Base-by-base conservation (phyloP, 2,888 invertebrate genomes). In the Brenthis hecate region DNA sequence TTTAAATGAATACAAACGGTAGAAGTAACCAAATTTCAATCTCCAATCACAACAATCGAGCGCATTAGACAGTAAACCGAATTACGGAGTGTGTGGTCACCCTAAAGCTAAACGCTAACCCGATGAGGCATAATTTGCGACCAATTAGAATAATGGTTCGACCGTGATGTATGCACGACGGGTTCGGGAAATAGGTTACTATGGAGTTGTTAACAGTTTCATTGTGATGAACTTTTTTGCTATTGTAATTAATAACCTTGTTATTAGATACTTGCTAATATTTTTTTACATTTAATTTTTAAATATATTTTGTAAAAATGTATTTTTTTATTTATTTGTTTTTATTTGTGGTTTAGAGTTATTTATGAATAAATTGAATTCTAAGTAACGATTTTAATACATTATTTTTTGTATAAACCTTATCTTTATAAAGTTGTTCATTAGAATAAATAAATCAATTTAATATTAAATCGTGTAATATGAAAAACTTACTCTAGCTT, bases 71-170 rank as follows among this genome's bases (percentile, higher is more conserved):
- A 80, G 78, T 78, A 84, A 88, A 90, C 86, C 82, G 84, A 86
- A 87, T 91, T 89, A 88, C 78, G 74, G 62, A 74, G 76, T 65
- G 72, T 73, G 69, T 75, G 73, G 77, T 75, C 81, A 80, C 83
- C 84, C 80, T 73, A 72, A 73, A 81, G 83, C 87, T 88, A 87
- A 88, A 86, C 83, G 87, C 87, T 92, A 92, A 92, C 91, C 92
- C 91, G 91, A 92, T 92, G 91, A 88, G 88, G 85, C 90, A 89
- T 91, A 92, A 92, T 92, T 92, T 92, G 92, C 87, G 92, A 90
- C 89, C 93, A 93, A 92, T 93, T 93, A 92, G 92, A 92, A 92
- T 92, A 92, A 92, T 93, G 93, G 92, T 85, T 84, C 79, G 79
- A 79, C 77, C 77, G 90, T 92, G 92, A 92, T 88, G 92, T 89